phyloP scores from a whole-genome alignment of 2,888 invertebrate genomes.

The Lasioglossum villosulum region DNA sequence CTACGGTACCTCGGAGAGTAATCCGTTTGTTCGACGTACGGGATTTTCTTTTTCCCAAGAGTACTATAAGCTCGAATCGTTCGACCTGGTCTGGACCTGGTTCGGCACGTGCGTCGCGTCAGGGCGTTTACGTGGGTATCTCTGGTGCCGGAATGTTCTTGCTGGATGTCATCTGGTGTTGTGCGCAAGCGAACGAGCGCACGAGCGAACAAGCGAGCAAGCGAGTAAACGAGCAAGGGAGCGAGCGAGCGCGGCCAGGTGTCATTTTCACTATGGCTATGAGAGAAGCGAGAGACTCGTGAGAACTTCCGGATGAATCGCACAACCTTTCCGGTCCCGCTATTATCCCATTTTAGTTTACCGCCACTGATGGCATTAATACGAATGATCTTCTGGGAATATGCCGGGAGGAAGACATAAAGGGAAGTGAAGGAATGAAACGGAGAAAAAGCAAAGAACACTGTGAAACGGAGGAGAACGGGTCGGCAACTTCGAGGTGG shows the following conservation, averaged over 20 bases:
- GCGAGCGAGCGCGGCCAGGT: constrained; percentile 73
- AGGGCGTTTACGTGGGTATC: neutral
- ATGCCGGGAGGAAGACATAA: constrained; percentile 29
- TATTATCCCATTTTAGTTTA: constrained; percentile 83
- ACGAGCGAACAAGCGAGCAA: neutral
- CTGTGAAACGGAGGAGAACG: constrained; percentile 8
- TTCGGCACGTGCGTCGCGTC: neutral
- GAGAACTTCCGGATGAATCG: constrained; percentile 84
- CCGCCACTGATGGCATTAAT: constrained; percentile 68
- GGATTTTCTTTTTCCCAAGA: neutral
- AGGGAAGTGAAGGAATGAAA: neutral
- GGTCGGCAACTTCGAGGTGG: neutral
- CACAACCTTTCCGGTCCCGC: constrained; percentile 82
- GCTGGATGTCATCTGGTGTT: neutral
- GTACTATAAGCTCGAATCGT: neutral
- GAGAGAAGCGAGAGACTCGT: constrained; percentile 84
- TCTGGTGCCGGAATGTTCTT: constrained; percentile 1
- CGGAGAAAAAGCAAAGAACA: constrained; percentile 28
- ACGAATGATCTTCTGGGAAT: constrained; percentile 48
- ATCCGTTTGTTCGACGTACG: neutral
- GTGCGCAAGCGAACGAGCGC: neutral
- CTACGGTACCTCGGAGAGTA: neutral
- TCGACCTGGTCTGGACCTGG: neutral
- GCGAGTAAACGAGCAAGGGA: neutral
- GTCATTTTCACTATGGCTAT: constrained; percentile 83